These are phyloP conservation scores for Syngnathus acus DNA, from an alignment of 2,797 vertebrate genomes.

Conservation along the genomic window DNA sequence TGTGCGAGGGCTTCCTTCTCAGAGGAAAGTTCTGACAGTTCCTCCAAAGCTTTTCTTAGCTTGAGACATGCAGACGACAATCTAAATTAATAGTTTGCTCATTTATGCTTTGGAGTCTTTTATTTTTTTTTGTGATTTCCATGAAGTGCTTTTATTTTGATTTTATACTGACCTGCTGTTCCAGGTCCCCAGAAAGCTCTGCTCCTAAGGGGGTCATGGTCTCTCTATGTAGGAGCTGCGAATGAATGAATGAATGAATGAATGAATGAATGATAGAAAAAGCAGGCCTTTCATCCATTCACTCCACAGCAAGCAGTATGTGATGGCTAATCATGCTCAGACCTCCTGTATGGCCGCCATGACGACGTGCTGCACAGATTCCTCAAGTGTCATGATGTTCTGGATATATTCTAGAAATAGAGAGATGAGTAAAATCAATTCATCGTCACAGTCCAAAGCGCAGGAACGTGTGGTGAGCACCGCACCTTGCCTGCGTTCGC, in stretches of 20 bases:
- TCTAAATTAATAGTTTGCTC: neutral
- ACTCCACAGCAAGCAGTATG: neutral
- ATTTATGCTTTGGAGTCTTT: neutral
- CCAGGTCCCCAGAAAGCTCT: conserved; percentile 78
- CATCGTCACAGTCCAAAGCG: neutral
- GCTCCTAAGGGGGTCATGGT: conserved; percentile 57
- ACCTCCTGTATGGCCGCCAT: conserved; percentile 99
- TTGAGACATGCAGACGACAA: conserved; percentile 42
- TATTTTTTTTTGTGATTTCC: too few relatives aligned
- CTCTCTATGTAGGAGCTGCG: conserved; percentile 90
- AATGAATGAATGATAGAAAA: conserved; percentile 25
- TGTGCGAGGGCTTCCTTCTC: conserved; percentile 89
- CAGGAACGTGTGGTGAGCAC: neutral
- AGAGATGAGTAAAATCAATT: neutral
- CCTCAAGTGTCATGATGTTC: conserved; percentile 97
- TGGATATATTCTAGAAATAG: conserved; percentile 84
- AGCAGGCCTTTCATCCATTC: conserved; percentile 2
- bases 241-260: neutral
- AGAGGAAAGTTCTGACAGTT: conserved; percentile 77
- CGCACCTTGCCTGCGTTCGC: conserved; percentile 91
- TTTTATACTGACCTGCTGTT: conserved; percentile 77
- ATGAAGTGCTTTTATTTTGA: neutral
- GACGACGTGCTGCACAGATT: conserved; percentile 95
- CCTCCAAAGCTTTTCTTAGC: conserved; percentile 85
- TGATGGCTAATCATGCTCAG: conserved; percentile 15